These are phyloP conservation scores for Eilema caniola DNA, from an alignment of 2,888 invertebrate species.

Conservation along the genomic window DNA sequence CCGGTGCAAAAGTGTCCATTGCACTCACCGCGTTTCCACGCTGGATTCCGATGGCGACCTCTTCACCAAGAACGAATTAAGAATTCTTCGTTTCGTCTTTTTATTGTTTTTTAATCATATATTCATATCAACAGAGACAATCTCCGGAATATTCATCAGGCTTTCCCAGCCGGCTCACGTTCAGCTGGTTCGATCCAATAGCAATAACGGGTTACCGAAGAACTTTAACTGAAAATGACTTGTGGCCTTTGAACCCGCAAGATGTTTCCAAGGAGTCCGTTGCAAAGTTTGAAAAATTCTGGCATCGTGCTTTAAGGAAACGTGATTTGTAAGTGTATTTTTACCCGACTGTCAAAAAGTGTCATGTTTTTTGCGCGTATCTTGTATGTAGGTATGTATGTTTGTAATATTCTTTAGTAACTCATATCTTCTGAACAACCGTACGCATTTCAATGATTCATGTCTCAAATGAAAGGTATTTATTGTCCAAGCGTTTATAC, in stretches of 20 bases:
- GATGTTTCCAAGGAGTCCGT: conserved; percentile 93
- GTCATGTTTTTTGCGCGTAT: no score
- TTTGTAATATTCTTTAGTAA: no score
- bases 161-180: conserved; percentile 93
- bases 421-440: no score
- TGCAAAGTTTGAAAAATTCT: conserved; percentile 93
- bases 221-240: conserved; percentile 92
- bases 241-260: conserved; percentile 95
- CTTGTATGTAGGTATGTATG: no score
- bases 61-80: background rate
- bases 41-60: no score
- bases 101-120: background rate
- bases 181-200: conserved; percentile 95
- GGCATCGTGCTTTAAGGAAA: conserved; percentile 90
- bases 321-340: conserved; percentile 83
- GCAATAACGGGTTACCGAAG: conserved; percentile 94
- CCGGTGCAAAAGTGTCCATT: no score
- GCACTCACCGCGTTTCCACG: no score
- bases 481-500: no score
- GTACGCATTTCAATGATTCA: no score
- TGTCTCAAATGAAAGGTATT: no score
- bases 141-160: conserved; percentile 96
- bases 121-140: conserved; percentile 88
- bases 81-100: background rate
- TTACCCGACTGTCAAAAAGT: no score